These are phyloP conservation scores for Euproctis similis DNA, from an alignment of 2,888 invertebrate genomes.

Conservation along the genomic window DNA sequence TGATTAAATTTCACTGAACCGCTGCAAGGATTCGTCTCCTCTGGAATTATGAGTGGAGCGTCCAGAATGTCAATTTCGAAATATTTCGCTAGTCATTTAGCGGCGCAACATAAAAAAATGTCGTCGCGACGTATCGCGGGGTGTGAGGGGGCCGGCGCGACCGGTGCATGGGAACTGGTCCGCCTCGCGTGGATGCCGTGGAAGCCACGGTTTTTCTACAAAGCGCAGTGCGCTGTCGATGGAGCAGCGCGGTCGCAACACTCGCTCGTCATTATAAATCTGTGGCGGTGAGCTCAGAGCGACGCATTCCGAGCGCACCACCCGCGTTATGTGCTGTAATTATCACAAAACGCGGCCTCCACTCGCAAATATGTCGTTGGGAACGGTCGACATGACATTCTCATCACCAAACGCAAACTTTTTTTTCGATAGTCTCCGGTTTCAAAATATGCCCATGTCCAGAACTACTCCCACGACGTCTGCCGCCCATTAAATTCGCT, in stretches of 20 bases:
- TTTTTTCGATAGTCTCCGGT: slow-evolving; percentile 51
- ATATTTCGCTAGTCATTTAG: slow-evolving; percentile 70
- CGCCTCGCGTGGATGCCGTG: slow-evolving; percentile 51
- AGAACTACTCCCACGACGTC: slow-evolving; percentile 62
- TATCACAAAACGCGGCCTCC: slow-evolving; percentile 70
- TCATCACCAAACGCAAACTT: slow-evolving; percentile 68
- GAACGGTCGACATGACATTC: slow-evolving; percentile 74
- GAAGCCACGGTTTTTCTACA: slow-evolving; percentile 53
- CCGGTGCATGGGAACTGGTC: slow-evolving; percentile 55
- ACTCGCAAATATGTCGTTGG: slow-evolving; percentile 74
- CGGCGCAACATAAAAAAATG: slow-evolving; percentile 53
- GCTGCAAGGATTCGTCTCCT: slow-evolving; percentile 63
- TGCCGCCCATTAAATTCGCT: slow-evolving; percentile 46
- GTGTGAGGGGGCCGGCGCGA: slow-evolving; percentile 24
- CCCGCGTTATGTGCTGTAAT: slow-evolving; percentile 71
- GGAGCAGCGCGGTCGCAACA: slow-evolving; percentile 53
- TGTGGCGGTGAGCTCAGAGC: slow-evolving; percentile 69
- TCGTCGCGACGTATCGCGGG: slow-evolving; percentile 31
- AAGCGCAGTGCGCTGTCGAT: slow-evolving; percentile 42
- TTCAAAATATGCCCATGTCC: slow-evolving; percentile 45
- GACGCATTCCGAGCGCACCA: slow-evolving; percentile 60
- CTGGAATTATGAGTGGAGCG: slow-evolving; percentile 69
- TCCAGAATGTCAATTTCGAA: slow-evolving; percentile 73
- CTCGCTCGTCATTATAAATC: slow-evolving; percentile 70
- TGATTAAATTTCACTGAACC: slow-evolving; percentile 52